phyloP scores from a whole-genome alignment of 2,113 vertebrate genomes.

The Oncorhynchus gorbuscha region DNA sequence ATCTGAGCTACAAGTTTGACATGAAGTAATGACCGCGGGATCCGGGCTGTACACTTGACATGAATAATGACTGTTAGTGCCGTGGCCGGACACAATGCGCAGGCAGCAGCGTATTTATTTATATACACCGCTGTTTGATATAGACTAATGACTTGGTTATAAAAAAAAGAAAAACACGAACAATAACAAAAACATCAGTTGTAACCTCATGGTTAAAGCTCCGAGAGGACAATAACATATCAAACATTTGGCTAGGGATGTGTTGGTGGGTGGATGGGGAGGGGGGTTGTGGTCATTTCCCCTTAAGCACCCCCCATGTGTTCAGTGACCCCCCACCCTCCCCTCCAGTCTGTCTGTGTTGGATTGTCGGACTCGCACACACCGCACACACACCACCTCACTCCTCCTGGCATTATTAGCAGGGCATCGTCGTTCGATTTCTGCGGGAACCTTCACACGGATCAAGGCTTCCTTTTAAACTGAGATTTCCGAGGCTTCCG shows the following conservation, averaged over 20 bases:
- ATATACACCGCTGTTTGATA: conserved; percentile 36
- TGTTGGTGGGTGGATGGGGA: background rate
- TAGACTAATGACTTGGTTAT: conserved; percentile 30
- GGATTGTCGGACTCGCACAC: conserved; percentile 20
- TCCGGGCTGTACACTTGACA: conserved; percentile 45
- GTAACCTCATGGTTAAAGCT: background rate
- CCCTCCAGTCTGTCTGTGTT: conserved; percentile 10
- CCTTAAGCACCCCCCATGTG: background rate
- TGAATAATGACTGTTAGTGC: conserved; percentile 46
- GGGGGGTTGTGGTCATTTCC: background rate
- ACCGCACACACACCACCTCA: background rate
- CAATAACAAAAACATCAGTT: conserved; percentile 5
- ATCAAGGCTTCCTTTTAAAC: conserved; percentile 83
- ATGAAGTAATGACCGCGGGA: conserved; percentile 59
- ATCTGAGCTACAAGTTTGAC: conserved; percentile 64
- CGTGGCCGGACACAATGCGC: conserved; percentile 16
- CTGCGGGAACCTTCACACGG: conserved; percentile 59
- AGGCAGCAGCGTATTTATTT: background rate
- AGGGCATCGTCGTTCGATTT: conserved; percentile 74
- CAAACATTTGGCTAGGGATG: background rate
- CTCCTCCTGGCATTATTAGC: conserved; percentile 60
- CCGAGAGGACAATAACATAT: conserved; percentile 11
- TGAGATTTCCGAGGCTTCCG: conserved; percentile 80
- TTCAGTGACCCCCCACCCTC: conserved; percentile 12
- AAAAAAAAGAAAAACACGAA: conserved; percentile 21